Base-by-base conservation (phyloP, 2,888 invertebrate species). In the Ptilodon capucinus region DNA sequence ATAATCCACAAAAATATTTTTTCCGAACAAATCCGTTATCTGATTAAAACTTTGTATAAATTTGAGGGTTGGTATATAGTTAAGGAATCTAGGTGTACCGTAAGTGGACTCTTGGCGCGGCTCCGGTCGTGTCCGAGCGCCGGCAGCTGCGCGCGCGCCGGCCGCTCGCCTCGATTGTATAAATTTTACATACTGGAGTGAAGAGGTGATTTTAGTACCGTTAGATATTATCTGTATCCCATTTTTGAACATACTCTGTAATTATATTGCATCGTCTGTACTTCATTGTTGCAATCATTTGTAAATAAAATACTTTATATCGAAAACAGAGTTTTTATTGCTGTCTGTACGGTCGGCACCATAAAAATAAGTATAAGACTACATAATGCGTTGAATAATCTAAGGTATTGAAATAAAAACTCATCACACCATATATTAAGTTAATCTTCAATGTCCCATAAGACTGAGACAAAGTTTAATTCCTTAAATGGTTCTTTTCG, bases 241-340 rank as follows among this genome's bases (percentile, higher is more conserved):
- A 86, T 90, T 84, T 87, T 89, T 83, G 83, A 81, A 87, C 85
- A 86, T 88, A 88, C 86, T 91, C 88, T 91, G 90, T 90, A 89
- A 90, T 87, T 90, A 90, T 84, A 89, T 84, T 83, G 89, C 90
- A 89, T 90, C 84, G 86, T 88, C 90, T 90, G 84, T 91, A 91
- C 76, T 86, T 87, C 88, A 90, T 88, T 91, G 92, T 92, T 92
- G 92, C 91, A 87, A 91, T 90, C 91, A 92, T 91, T 92, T 92
- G 92, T 92, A 92, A 92, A 92, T 92, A 92, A 92, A 92, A 86
- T 88, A 88, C 86, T 90, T 89, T 89, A 88, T 89, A 89, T 87
- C 85, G 80, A 79, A 57, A 21, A 28, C 28, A 14, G 34, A 38
- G 6, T 44, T n/a, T 62, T 57, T 43, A 8, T 42, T 49, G 56